Conservation (phyloP, 2,888 invertebrate genomes). For the Mantis religiosa region DNA sequence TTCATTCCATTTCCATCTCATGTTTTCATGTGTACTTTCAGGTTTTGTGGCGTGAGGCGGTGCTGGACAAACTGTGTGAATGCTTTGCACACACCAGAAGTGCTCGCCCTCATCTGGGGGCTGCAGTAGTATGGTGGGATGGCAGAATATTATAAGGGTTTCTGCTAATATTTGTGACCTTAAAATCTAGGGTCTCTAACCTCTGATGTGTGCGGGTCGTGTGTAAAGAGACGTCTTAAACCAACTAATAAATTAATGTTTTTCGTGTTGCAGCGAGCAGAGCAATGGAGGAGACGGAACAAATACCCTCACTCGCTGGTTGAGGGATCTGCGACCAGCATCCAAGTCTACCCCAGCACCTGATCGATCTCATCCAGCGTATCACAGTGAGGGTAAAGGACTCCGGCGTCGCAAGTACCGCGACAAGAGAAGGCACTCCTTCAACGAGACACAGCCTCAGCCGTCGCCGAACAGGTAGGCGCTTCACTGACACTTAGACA, state of each 20-base stretch:
- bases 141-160: too few relatives aligned
- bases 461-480: constrained; percentile 19
- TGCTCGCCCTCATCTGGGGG: too few relatives aligned
- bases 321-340: constrained; percentile 29
- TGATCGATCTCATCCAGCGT: constrained; percentile 25
- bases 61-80: too few relatives aligned
- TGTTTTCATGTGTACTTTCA: too few relatives aligned
- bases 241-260: background rate
- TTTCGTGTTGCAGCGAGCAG: background rate
- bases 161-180: too few relatives aligned
- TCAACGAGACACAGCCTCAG: constrained; percentile 30
- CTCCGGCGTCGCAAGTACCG: constrained; percentile 27
- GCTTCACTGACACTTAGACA: background rate
- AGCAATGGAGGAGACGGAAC: background rate
- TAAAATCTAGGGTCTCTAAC: too few relatives aligned
- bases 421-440: constrained; percentile 31
- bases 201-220: too few relatives aligned
- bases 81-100: too few relatives aligned
- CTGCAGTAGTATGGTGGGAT: too few relatives aligned
- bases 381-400: constrained; percentile 33
- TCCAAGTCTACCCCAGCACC: background rate
- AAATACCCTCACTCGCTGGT: constrained; percentile 29
- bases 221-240: too few relatives aligned
- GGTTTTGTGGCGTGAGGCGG: too few relatives aligned
- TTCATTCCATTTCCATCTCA: too few relatives aligned